Evolutionary conservation across 2,888 invertebrate species (phyloP).

Genomic region (Eumerus sabulonum): DNA sequence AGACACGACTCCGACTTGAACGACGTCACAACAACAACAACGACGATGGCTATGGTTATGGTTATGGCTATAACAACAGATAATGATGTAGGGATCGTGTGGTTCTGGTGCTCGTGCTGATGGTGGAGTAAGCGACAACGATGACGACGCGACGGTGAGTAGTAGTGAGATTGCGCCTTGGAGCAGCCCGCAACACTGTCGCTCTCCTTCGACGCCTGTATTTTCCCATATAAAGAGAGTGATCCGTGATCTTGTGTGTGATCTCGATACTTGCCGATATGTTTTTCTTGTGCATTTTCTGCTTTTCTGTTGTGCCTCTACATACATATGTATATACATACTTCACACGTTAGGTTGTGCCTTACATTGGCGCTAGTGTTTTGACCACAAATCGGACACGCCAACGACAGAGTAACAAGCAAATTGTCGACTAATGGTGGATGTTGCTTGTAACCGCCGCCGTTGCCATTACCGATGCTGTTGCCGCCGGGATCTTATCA

Average conservation of each 20-base stretch:
- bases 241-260: constrained; percentile 54
- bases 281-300: constrained; percentile 54
- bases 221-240: constrained; percentile 45
- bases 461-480: constrained; percentile 2
- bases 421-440: constrained; percentile 66
- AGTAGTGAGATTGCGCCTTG: constrained; percentile 38
- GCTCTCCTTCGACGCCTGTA: constrained; percentile 26
- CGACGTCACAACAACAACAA: constrained; percentile 28
- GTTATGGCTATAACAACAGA: constrained; percentile 6
- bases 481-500: constrained; percentile 41
- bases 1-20: constrained; percentile 66
- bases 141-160: constrained; percentile 16
- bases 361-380: constrained; percentile 63
- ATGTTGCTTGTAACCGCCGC: constrained; percentile 23
- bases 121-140: neutral
- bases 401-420: constrained; percentile 55
- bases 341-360: constrained; percentile 44
- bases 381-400: constrained; percentile 44
- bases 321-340: no score
- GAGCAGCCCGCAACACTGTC: constrained; percentile 23
- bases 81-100: no score
- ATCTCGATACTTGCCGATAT: constrained; percentile 8
- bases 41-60: constrained; percentile 41
- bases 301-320: constrained; percentile 20
- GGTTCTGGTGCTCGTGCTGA: constrained; percentile 40